Evolutionary conservation across 2,888 invertebrate genomes (phyloP).

Genomic region (Linnaemya vulpina): DNA sequence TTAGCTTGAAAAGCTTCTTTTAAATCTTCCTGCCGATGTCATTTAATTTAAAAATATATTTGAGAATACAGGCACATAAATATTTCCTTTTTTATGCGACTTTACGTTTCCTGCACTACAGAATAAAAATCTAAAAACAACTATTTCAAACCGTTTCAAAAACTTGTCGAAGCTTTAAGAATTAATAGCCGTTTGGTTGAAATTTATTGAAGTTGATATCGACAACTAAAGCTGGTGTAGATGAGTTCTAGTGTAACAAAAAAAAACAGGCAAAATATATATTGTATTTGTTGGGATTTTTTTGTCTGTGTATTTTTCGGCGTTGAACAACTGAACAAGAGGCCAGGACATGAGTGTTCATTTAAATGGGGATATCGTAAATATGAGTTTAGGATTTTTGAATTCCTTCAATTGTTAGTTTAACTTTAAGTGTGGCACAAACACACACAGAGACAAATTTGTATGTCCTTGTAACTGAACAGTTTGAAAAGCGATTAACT

Average conservation of each 20-base stretch:
- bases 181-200: conserved; percentile 75
- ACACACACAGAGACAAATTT: too few species aligned
- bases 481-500: too few species aligned
- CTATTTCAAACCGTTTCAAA: conserved; percentile 74
- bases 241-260: not conserved
- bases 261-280: not conserved
- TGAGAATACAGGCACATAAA: conserved; percentile 29
- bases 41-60: not conserved
- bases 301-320: conserved; percentile 20
- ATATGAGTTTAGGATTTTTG: too few species aligned
- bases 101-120: not conserved
- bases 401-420: too few species aligned
- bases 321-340: conserved; percentile 43
- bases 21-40: not conserved
- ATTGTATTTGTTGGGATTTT: conserved; percentile 1
- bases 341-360: conserved; percentile 4
- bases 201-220: conserved; percentile 74
- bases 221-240: conserved; percentile 33
- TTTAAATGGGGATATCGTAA: conserved; percentile 19
- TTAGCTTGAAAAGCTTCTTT: not conserved
- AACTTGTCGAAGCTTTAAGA: conserved; percentile 77
- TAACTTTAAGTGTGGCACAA: too few species aligned
- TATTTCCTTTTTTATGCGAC: conserved; percentile 45
- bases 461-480: too few species aligned
- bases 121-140: conserved; percentile 55